Conservation (phyloP, 2,113 vertebrate genomes). For the Malurus alboscapulatus region DNA sequence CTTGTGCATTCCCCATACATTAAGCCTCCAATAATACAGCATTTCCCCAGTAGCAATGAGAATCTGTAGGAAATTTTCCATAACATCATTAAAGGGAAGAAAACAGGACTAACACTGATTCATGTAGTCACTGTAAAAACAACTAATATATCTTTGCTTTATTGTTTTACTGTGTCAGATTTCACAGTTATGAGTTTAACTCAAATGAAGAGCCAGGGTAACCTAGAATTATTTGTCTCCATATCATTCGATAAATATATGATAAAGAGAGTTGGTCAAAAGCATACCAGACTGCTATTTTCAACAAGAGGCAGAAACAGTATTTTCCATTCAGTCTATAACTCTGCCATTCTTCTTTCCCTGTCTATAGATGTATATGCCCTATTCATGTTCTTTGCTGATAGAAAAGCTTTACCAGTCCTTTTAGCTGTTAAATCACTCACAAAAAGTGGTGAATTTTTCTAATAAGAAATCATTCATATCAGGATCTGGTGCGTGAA, state of each 20-base stretch:
- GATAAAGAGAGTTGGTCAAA: background rate
- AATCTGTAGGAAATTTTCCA: background rate
- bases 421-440: background rate
- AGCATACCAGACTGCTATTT: background rate
- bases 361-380: background rate
- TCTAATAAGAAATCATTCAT: background rate
- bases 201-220: background rate
- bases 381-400: background rate
- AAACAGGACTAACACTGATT: background rate
- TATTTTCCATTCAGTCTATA: background rate
- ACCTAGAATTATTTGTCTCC: background rate
- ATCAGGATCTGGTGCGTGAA: background rate
- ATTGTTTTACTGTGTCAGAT: background rate
- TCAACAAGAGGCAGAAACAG: background rate
- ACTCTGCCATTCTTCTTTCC: background rate
- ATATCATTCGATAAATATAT: background rate
- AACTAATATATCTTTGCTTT: background rate
- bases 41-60: background rate
- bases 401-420: background rate
- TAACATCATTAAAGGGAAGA: background rate
- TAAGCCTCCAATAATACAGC: background rate
- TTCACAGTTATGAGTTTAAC: background rate
- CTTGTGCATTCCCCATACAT: background rate
- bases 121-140: background rate
- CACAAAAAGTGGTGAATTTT: background rate